Base-by-base conservation (phyloP, 2,888 invertebrate genomes). In the Galerucella pusilla region DNA sequence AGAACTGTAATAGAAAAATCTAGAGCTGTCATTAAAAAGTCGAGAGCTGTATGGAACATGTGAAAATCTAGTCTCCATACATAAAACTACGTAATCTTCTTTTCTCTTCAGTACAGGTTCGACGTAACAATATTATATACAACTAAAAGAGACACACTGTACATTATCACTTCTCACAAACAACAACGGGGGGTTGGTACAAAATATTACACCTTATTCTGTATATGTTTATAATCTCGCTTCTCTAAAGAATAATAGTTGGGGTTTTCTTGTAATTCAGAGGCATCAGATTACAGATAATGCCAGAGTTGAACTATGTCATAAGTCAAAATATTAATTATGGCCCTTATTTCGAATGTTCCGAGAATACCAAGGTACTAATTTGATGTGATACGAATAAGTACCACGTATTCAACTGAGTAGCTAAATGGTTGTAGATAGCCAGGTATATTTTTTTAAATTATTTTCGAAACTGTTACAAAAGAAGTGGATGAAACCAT, bases 121-220 rank as follows among this genome's bases (percentile, higher is more conserved):
- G 35, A 35, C 5, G 35, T 3, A 35, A 4, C 35, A 9, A 42
- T 42, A 42, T 42, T 42, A 42, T 20, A 20, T 42, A 42, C 35
- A n/a, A 46, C 35, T 7, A 68, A 52, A 12, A 2, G 28, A 65
- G 71, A 72, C 72, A 25, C 28, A 20, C 66, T 59, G 72, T 86
- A 86, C 85, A 86, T 86, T 85, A 86, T 86, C 86, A 85, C 85
- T 85, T 85, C 85, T 83, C 84, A 81, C 83, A 77, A 77, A 49
- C 66, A 66, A 78, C 74, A 85, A 81, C 82, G 85, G 81, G 86
- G 86, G 83, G 84, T 82, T 65, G 81, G 52, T 80, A 85, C 85
- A 83, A 86, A 86, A 86, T 86, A 86, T 86, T 77, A 74, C 75
- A 74, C 73, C 75, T 75, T 74, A 71, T 71, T 63, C 64, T 20